Conservation (phyloP, 2,888 invertebrate species). For the Seladonia tumulorum region DNA sequence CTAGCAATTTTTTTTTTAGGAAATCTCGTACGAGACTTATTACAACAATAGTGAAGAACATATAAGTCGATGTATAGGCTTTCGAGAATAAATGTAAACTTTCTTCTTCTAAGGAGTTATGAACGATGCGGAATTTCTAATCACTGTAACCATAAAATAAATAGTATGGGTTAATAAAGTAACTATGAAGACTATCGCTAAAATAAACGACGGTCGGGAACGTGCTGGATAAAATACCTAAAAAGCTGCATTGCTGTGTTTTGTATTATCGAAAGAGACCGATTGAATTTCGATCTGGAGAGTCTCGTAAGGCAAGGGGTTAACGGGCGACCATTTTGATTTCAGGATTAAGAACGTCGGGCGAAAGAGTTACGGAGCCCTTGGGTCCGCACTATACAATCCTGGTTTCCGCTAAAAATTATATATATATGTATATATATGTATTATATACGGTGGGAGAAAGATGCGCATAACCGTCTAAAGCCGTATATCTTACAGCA, state of each 20-base stretch:
- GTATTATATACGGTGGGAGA: constrained; percentile 66
- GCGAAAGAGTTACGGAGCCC: constrained; percentile 64
- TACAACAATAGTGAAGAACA: no score
- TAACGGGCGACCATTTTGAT: not conserved
- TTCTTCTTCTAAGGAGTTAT: no score
- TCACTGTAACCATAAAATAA: not conserved
- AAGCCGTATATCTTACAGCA: constrained; percentile 84
- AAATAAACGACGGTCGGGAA: no score
- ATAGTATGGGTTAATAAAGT: no score
- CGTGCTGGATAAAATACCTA: no score
- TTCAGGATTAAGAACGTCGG: constrained; percentile 1
- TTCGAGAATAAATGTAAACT: no score
- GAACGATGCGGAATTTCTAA: no score
- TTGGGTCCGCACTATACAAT: constrained; percentile 72
- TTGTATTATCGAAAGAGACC: not conserved
- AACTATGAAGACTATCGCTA: no score
- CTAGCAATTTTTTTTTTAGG: no score
- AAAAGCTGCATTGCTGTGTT: not conserved
- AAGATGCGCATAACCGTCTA: constrained; percentile 82
- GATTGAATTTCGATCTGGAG: not conserved
- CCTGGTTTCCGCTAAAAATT: constrained; percentile 62
- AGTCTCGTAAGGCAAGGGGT: not conserved
- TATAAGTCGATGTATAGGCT: no score
- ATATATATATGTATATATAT: constrained; percentile 26
- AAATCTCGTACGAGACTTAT: no score